Evolutionary conservation across 2,797 vertebrate species (phyloP), one percentile per base, ranked within the genome.

Genomic region (Macropus fuliginosus): DNA sequence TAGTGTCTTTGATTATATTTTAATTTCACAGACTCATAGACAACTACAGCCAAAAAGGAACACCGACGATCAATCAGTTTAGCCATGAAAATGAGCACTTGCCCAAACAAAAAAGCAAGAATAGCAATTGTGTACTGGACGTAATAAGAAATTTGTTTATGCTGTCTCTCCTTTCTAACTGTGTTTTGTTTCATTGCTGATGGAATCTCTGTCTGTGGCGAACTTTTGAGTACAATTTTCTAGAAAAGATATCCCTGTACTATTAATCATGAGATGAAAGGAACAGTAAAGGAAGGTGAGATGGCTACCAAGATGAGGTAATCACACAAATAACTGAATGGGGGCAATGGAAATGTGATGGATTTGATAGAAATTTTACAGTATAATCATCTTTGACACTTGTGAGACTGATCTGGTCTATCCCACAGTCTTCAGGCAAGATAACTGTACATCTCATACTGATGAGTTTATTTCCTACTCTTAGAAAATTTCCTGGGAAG

Each of bases 11-110:
- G 16, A 29, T 90, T 94, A 46, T 87, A 87, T 87, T 87, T 87
- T 93, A 94, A n/a, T 55, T 92, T 95, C 46, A 90, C n/a, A 94
- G 96, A 56, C 89, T 95, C 92, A 92, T 91, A 91, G 94, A 95
- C 87, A 89, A 92, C 57, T 1, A 93, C 54, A 93, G 57, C 21
- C 92, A 90, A 31, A 92, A 91, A 92, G 90, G 94, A 59, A 1
- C 28, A 93, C 92, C 8, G 93, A 3, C 92, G 62, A 55, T 50
- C 94, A 54, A 91, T n/a, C 50, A 91, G 94, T 89, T 24, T 91
- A 59, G 16, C 18, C 55, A 92, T 46, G 57, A 91, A 95, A 96
- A 95, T 93, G 40, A 92, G 55, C 12, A 94, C 31, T 96, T 95
- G 0, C 54, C 12, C 93, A 94, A 91, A 74, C 57, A 57, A 92